These are phyloP conservation scores for Lymantria monacha DNA, from an alignment of 2,888 invertebrate species.

Conservation along the genomic window DNA sequence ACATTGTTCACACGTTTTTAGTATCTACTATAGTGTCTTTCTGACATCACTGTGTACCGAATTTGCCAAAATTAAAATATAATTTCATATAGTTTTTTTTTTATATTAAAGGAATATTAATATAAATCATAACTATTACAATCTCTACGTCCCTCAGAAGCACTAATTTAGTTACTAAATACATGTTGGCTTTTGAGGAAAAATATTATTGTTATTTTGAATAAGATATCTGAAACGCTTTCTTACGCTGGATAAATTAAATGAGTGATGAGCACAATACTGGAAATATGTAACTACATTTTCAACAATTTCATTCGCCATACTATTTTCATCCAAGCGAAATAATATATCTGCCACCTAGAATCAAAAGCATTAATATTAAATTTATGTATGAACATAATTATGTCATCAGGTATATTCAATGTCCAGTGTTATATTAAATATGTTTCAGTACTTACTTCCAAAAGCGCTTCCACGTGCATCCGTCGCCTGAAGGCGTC, in stretches of 20 bases:
- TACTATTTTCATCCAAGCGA: conserved; percentile 40
- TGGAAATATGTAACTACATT: conserved; percentile 49
- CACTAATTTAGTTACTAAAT: no score
- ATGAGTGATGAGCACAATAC: conserved; percentile 45
- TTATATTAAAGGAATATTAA: no score
- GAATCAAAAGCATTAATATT: conserved; percentile 12
- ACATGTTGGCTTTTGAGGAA: not conserved
- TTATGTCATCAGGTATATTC: not conserved
- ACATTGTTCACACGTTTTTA: no score
- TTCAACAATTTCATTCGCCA: conserved; percentile 45
- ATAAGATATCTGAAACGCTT: not conserved
- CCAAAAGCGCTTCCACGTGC: conserved; percentile 52
- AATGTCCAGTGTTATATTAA: not conserved
- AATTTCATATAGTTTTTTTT: no score
- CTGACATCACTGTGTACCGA: no score
- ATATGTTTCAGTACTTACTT: conserved; percentile 33
- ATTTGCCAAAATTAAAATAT: no score
- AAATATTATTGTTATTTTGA: not conserved
- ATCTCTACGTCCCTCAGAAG: no score
- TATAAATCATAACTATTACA: no score
- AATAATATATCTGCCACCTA: conserved; percentile 50
- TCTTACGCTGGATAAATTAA: conserved; percentile 56
- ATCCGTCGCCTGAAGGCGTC: conserved; percentile 18
- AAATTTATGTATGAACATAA: not conserved
- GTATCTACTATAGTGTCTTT: no score